Conservation (phyloP, 1,140 invertebrate genomes). For the Teleopsis dalmanni region DNA sequence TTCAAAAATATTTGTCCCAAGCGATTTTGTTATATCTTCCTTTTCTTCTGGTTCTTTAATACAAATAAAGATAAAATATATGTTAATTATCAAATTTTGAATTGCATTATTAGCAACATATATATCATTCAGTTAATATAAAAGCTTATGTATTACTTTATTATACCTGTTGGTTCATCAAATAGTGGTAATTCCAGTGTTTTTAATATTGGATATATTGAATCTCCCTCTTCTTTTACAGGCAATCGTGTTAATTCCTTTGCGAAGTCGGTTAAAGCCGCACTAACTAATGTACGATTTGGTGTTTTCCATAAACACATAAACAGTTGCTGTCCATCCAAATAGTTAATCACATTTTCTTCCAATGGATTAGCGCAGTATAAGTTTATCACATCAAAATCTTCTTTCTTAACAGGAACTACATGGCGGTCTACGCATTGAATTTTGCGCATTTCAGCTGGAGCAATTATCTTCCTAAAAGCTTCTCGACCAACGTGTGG, state of each 20-base stretch:
- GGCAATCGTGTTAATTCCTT: slow-evolving; percentile 26
- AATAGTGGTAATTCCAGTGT: slow-evolving; percentile 21
- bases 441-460: slow-evolving; percentile 30
- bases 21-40: no score
- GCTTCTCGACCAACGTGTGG: slow-evolving; percentile 36
- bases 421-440: slow-evolving; percentile 38
- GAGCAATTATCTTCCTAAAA: slow-evolving; percentile 38
- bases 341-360: slow-evolving; percentile 26
- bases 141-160: no score
- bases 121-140: no score
- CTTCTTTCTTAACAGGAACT: slow-evolving; percentile 17
- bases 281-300: slow-evolving; percentile 19
- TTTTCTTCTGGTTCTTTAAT: no score
- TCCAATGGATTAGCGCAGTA: slow-evolving; percentile 27
- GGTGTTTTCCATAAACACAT: slow-evolving; percentile 40
- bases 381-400: slow-evolving; percentile 32
- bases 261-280: slow-evolving; percentile 25
- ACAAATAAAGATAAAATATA: no score
- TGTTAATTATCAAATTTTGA: no score
- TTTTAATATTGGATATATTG: slow-evolving; percentile 22
- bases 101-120: no score
- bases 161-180: slow-evolving; percentile 13
- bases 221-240: slow-evolving; percentile 30
- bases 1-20: no score
- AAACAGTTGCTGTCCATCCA: slow-evolving; percentile 34